These are phyloP conservation scores for Microplitis manilae DNA, from an alignment of 2,888 invertebrate species.

Conservation along the genomic window DNA sequence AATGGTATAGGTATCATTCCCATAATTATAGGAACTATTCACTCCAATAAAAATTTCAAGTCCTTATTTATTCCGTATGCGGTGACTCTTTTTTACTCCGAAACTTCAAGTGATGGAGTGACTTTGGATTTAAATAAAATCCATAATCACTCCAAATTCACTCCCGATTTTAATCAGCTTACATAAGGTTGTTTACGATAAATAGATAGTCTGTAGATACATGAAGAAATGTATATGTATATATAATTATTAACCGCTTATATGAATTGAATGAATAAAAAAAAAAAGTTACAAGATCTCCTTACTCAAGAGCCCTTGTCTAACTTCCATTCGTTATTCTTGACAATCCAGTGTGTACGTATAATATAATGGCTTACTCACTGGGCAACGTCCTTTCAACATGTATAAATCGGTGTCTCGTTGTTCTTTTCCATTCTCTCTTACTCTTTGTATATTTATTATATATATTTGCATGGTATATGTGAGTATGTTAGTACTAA, in stretches of 20 bases:
- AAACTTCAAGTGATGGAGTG: too few species aligned
- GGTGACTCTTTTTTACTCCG: too few species aligned
- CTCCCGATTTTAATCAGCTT: background rate
- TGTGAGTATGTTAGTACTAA: slow-evolving; percentile 41
- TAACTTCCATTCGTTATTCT: background rate
- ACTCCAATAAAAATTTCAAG: too few species aligned
- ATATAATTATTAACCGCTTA: background rate
- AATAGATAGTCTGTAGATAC: too few species aligned
- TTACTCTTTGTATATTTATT: slow-evolving; percentile 39
- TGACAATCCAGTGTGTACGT: slow-evolving; percentile 8
- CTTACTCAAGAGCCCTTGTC: background rate
- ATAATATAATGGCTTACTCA: slow-evolving; percentile 33
- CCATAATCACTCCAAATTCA: too few species aligned
- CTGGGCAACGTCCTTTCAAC: slow-evolving; percentile 44
- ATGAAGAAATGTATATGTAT: background rate
- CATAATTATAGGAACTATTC: too few species aligned
- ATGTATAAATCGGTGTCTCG: slow-evolving; percentile 31
- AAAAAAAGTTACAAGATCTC: background rate
- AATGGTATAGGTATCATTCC: too few species aligned
- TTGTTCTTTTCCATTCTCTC: slow-evolving; percentile 23
- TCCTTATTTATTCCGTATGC: too few species aligned
- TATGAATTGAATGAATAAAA: background rate
- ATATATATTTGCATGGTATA: slow-evolving; percentile 35
- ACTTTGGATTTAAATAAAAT: too few species aligned
- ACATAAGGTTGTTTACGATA: background rate